A percentile compares a stretch with the other conserved stretches of the same genome.
These are phyloP conservation scores for Ptychochromis oligacanthus DNA, from an alignment of 2,113 vertebrate genomes.

Conservation along the genomic window DNA sequence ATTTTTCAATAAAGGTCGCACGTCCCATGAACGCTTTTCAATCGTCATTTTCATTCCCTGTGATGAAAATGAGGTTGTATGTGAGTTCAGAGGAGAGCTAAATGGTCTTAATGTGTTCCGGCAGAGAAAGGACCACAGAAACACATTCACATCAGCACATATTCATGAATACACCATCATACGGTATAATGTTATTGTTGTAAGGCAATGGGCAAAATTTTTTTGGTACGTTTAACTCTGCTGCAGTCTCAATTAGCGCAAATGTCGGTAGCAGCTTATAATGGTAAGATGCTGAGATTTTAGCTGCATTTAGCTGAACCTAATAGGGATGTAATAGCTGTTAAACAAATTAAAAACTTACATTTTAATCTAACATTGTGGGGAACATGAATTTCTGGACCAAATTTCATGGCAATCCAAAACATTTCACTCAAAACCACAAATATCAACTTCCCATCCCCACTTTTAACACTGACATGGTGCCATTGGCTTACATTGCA, in stretches of 20 bases:
- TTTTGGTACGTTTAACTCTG: not conserved
- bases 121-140: not conserved
- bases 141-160: not conserved
- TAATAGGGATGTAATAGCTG: not conserved
- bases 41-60: slow-evolving; percentile 19
- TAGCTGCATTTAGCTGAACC: not conserved
- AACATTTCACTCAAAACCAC: not conserved
- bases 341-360: not conserved
- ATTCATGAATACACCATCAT: not conserved
- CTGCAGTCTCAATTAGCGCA: not conserved
- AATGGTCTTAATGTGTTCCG: slow-evolving; percentile 49
- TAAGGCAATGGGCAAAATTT: not conserved
- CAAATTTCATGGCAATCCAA: not conserved
- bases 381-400: not conserved
- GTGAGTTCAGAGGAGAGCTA: slow-evolving; percentile 56
- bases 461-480: not conserved
- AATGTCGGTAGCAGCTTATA: not conserved
- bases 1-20: slow-evolving; percentile 68
- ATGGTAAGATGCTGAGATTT: not conserved
- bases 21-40: slow-evolving; percentile 19
- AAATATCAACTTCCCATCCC: not conserved
- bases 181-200: not conserved
- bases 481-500: not conserved
- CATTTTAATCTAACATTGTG: not conserved
- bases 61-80: slow-evolving; percentile 42